A percentile compares a stretch with the other conserved stretches of the same genome.
Conservation (phyloP, 2,888 invertebrate species). For the Scrobipalpa costella region DNA sequence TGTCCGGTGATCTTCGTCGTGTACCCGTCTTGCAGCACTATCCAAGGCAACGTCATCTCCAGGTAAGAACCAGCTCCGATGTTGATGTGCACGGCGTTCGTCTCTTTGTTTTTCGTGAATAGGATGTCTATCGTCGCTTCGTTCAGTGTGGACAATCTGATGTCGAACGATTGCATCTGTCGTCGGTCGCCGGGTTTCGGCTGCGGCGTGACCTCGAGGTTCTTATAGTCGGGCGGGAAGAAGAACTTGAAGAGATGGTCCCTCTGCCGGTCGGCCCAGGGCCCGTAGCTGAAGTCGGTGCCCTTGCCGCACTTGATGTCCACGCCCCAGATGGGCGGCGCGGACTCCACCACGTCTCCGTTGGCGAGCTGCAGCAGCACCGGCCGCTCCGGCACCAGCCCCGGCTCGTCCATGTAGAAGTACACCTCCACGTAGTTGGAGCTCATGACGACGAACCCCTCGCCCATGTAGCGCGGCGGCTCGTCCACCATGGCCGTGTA, state of each 20-base stretch:
- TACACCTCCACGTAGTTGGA: conserved; percentile 97
- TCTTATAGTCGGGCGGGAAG: conserved; percentile 93
- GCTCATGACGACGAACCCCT: conserved; percentile 98
- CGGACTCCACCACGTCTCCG: conserved; percentile 95
- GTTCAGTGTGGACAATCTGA: conserved; percentile 93
- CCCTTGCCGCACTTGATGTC: conserved; percentile 98
- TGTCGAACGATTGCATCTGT: conserved; percentile 95
- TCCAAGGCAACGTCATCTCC: conserved; percentile 98
- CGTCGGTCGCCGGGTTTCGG: conserved; percentile 94
- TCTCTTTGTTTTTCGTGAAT: conserved; percentile 96
- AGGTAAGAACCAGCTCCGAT: conserved; percentile 97
- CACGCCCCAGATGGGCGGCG: conserved; percentile 97
- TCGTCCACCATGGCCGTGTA: conserved; percentile 96
- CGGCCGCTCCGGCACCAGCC: conserved; percentile 94
- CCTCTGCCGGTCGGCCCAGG: conserved; percentile 99
- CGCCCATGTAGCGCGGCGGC: conserved; percentile 97
- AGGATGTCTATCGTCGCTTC: conserved; percentile 97
- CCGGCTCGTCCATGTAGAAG: conserved; percentile 98
- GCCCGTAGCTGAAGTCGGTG: conserved; percentile 98
- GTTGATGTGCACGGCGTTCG: conserved; percentile 98
- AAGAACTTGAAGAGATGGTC: conserved; percentile 98
- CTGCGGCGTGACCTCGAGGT: conserved; percentile 88
- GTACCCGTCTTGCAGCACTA: conserved; percentile 92
- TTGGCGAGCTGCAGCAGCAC: conserved; percentile 94
- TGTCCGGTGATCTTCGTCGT: conserved; percentile 96